A percentile compares a stretch with the other conserved stretches of the same genome.
These are phyloP conservation scores for Salminus brasiliensis DNA, from an alignment of 2,113 vertebrate species.

Conservation along the genomic window DNA sequence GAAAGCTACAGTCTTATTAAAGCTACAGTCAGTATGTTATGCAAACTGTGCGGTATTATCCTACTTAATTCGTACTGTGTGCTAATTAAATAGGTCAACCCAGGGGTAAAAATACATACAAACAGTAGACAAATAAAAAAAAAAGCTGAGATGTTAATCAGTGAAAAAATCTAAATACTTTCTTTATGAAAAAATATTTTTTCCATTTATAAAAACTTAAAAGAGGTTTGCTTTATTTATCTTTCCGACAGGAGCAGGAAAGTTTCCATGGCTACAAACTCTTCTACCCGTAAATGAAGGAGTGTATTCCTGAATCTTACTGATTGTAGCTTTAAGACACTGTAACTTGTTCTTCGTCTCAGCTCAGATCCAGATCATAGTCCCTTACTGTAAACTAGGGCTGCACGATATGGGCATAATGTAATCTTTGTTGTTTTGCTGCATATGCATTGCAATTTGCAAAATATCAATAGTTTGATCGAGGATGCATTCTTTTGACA, in stretches of 20 bases:
- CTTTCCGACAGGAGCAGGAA: too few species aligned
- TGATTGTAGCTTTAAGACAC: slow-evolving; percentile 16
- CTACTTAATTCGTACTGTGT: neutral
- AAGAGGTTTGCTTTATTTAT: too few species aligned
- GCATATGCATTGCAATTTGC: neutral
- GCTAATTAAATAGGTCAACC: neutral
- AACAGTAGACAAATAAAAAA: too few species aligned
- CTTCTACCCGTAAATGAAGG: neutral
- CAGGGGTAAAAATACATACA: neutral
- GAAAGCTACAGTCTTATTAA: slow-evolving; percentile 38
- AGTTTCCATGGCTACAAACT: too few species aligned
- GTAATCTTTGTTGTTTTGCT: neutral
- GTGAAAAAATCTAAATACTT: too few species aligned
- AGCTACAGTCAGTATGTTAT: slow-evolving; percentile 21
- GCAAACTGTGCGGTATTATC: neutral
- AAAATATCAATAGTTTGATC: too few species aligned
- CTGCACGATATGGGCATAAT: neutral
- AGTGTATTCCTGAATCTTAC: neutral
- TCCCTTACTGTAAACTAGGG: neutral
- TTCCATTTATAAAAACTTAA: too few species aligned
- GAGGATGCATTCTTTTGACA: too few species aligned
- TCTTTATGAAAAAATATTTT: too few species aligned
- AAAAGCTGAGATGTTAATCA: too few species aligned
- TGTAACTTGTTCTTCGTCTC: neutral
- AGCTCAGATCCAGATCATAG: neutral